phyloP scores from a whole-genome alignment of 2,888 invertebrate species.

The Acronicta psi region DNA sequence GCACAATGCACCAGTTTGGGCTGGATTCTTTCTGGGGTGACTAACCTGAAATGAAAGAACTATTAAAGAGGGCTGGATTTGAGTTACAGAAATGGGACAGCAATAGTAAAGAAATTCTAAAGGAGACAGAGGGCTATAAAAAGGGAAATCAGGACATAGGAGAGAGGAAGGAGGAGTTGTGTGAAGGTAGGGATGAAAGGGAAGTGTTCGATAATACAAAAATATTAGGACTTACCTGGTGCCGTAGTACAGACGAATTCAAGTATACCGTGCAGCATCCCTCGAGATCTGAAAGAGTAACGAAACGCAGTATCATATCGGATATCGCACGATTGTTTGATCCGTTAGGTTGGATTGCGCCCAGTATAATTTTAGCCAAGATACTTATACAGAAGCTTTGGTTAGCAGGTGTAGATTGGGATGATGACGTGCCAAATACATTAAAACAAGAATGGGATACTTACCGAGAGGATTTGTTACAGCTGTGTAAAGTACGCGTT shows the following conservation, averaged over 20 bases:
- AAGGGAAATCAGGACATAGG: too few relatives aligned
- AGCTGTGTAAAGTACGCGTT: too few relatives aligned
- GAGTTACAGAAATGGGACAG: neutral
- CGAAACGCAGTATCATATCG: neutral
- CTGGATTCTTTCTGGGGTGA: too few relatives aligned
- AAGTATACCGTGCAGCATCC: slow-evolving; percentile 8
- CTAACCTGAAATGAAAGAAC: neutral
- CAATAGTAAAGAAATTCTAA: slow-evolving; percentile 4
- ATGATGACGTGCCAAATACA: slow-evolving; percentile 2
- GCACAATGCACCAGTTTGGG: too few relatives aligned
- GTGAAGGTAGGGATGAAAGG: too few relatives aligned
- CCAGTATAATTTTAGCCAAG: slow-evolving; percentile 5
- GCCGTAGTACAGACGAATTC: slow-evolving; percentile 5
- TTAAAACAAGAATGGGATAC: slow-evolving; percentile 5
- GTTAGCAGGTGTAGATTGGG: slow-evolving; percentile 9
- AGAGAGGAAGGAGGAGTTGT: too few relatives aligned
- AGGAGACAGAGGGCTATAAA: neutral
- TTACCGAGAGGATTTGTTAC: slow-evolving; percentile 4
- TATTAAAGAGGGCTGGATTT: neutral
- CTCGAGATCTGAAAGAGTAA: slow-evolving; percentile 3
- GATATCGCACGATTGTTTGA: slow-evolving; percentile 11
- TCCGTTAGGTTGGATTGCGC: slow-evolving; percentile 13
- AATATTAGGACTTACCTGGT: slow-evolving; percentile 7
- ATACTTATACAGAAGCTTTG: slow-evolving; percentile 9
- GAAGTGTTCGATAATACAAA: too few relatives aligned